Percentiles rank a stretch among this genome's conserved stretches.
Conservation (phyloP, 1,140 invertebrate species). For the Drosophila seguyi region DNA sequence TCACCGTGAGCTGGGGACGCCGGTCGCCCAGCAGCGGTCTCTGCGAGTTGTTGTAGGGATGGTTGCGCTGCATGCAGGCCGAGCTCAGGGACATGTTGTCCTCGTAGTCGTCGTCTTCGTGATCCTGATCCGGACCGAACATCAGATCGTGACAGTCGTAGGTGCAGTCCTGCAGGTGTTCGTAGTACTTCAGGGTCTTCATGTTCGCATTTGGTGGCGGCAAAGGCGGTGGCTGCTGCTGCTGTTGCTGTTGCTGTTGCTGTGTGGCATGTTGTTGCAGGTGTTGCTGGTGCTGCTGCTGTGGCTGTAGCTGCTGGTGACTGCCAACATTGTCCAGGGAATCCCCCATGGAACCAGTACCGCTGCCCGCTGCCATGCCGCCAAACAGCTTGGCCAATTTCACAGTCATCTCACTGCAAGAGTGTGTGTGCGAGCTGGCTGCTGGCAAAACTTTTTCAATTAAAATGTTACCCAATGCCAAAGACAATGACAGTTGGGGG, state of each 20-base stretch:
- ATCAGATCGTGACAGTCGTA: constrained; percentile 55
- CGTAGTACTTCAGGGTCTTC: constrained; percentile 62
- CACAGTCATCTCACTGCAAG: constrained; percentile 63
- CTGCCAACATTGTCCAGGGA: constrained; percentile 10
- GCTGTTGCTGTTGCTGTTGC: constrained; percentile 14
- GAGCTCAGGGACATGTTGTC: constrained; percentile 68
- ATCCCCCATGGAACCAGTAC: constrained; percentile 17
- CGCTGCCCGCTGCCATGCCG: constrained; percentile 12
- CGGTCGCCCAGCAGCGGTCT: constrained; percentile 72
- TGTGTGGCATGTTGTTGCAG: constrained; percentile 6
- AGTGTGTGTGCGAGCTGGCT: constrained; percentile 2
- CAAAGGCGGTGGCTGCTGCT: constrained; percentile 51
- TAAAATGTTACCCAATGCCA: constrained; percentile 65
- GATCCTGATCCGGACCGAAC: constrained; percentile 37
- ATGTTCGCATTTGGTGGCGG: constrained; percentile 64
- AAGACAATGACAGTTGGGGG: constrained; percentile 56
- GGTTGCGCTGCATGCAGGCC: constrained; percentile 71
- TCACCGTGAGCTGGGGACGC: constrained; percentile 47
- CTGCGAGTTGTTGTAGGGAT: constrained; percentile 78
- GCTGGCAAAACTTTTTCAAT: constrained; percentile 72
- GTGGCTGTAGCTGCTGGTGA: constrained; percentile 7
- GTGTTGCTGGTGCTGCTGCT: not conserved
- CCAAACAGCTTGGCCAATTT: constrained; percentile 79
- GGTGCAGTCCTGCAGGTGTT: constrained; percentile 56
- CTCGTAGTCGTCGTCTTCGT: constrained; percentile 73